Conservation (phyloP, 2,888 invertebrate genomes). For the Mythimna vitellina region DNA sequence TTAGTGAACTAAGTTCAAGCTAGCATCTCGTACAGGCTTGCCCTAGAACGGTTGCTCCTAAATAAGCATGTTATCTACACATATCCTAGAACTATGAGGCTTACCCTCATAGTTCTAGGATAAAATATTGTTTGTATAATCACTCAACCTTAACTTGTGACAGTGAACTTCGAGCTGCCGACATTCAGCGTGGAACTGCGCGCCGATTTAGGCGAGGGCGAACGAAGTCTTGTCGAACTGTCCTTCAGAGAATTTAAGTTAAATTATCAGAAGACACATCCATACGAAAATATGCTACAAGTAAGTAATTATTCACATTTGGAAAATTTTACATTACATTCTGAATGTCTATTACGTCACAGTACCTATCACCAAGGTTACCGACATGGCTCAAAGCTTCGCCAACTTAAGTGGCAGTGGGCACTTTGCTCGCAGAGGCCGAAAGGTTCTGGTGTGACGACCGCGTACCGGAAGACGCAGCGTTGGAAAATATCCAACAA, state of each 20-base stretch:
- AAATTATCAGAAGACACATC: constrained; percentile 92
- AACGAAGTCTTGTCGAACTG: constrained; percentile 95
- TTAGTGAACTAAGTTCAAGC: too few relatives aligned
- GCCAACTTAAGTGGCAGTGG: not conserved
- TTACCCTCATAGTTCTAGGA: too few relatives aligned
- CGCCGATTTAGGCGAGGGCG: constrained; percentile 92
- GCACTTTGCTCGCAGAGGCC: too few relatives aligned
- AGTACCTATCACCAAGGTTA: too few relatives aligned
- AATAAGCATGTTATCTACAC: too few relatives aligned
- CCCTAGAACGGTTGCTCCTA: too few relatives aligned
- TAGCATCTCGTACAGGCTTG: too few relatives aligned
- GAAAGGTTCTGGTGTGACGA: too few relatives aligned
- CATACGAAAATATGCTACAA: constrained; percentile 93
- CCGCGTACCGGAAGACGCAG: too few relatives aligned
- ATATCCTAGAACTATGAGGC: too few relatives aligned
- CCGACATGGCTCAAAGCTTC: too few relatives aligned
- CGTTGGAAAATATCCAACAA: too few relatives aligned
- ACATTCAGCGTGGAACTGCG: constrained; percentile 94
- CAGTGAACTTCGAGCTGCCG: constrained; percentile 94
- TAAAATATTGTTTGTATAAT: not conserved
- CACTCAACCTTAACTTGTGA: not conserved
- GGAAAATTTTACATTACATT: not conserved
- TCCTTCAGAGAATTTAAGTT: constrained; percentile 96
- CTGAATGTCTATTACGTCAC: not conserved
- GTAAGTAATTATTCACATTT: constrained; percentile 67